phyloP scores from a whole-genome alignment of 1,140 invertebrate species.

The Oedothorax gibbosus region DNA sequence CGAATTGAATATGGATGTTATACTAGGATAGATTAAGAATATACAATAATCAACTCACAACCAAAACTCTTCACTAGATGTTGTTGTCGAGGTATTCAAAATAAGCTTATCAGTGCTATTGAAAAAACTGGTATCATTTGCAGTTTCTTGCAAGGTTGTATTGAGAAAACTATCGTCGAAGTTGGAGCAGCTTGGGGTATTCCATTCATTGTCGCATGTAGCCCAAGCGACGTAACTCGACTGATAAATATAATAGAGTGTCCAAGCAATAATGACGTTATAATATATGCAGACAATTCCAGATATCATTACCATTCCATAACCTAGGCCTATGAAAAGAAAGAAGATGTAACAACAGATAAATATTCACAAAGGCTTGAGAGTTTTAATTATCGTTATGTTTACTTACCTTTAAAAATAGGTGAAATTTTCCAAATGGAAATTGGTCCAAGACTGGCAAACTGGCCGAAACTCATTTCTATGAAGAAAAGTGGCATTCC shows the following conservation, averaged over 20 bases:
- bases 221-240: constrained; percentile 69
- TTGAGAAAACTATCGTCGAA: background rate
- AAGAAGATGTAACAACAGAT: background rate
- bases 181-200: constrained; percentile 43
- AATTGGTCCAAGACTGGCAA: constrained; percentile 89
- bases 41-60: constrained; percentile 44
- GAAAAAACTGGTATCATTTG: background rate
- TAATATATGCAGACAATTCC: constrained; percentile 80
- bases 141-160: background rate
- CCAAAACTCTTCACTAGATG: constrained; percentile 62
- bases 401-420: constrained; percentile 87
- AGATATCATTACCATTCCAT: constrained; percentile 75
- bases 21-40: background rate
- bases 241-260: constrained; percentile 74
- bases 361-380: background rate
- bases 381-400: background rate
- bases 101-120: background rate
- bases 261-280: constrained; percentile 79
- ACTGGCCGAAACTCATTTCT: constrained; percentile 92
- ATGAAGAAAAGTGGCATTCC: constrained; percentile 94
- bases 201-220: constrained; percentile 64
- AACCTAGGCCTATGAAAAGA: constrained; percentile 67
- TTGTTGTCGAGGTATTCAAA: constrained; percentile 27
- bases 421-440: constrained; percentile 97
- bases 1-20: background rate